Evolutionary conservation across 2,797 vertebrate species (phyloP).

Genomic region (Glyptemys insculpta): DNA sequence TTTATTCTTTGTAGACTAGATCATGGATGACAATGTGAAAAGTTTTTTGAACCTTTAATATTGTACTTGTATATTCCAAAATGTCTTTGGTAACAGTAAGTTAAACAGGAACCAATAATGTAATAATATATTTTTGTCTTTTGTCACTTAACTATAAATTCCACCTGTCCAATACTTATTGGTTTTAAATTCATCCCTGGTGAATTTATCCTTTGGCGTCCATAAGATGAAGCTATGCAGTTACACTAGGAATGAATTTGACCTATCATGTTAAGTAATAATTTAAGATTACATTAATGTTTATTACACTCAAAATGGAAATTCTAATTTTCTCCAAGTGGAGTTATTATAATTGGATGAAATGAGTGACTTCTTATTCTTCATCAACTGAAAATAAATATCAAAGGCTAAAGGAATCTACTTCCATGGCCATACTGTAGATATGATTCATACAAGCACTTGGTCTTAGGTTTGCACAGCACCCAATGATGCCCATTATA

Average conservation of each 20-base stretch:
- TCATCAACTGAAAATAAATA: constrained; percentile 3
- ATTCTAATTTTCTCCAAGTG: not conserved
- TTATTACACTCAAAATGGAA: no score
- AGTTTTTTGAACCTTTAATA: not conserved
- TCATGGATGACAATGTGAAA: not conserved
- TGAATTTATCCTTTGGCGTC: not conserved
- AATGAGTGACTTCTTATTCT: not conserved
- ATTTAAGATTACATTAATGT: not conserved
- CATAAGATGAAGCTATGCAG: not conserved
- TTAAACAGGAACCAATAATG: not conserved
- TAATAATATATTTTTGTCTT: not conserved
- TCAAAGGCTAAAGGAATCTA: constrained; percentile 1
- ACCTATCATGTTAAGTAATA: not conserved
- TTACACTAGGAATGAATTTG: not conserved
- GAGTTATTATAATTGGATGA: not conserved
- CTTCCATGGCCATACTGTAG: not conserved
- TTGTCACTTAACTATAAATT: not conserved
- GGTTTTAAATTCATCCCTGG: accelerated
- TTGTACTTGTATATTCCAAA: accelerated
- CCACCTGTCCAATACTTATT: not conserved
- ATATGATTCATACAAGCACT: not conserved
- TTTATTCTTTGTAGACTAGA: not conserved
- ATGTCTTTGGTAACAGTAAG: not conserved
- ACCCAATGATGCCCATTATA: not conserved
- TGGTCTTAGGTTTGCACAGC: not conserved